A percentile compares a stretch with the other conserved stretches of the same genome.
Conservation (phyloP, 2,888 invertebrate species). For the Drosophila phalerata region DNA sequence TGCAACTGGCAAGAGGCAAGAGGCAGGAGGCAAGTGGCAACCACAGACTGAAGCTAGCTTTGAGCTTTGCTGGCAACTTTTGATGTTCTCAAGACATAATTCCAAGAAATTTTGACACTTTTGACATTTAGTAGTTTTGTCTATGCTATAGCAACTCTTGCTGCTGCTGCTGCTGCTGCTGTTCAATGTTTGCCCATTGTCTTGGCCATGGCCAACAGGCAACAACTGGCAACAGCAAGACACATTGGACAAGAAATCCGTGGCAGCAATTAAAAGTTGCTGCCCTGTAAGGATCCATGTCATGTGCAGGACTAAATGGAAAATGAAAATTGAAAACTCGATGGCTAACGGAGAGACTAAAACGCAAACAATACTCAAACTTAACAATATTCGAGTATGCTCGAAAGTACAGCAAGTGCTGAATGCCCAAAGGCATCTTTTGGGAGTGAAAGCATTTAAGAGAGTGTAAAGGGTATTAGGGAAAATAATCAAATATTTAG, state of each 20-base stretch:
- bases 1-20: conserved; percentile 32
- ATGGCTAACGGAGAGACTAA: conserved; percentile 10
- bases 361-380: conserved; percentile 39
- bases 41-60: conserved; percentile 41
- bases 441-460: conserved; percentile 8
- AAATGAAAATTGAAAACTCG: conserved; percentile 45
- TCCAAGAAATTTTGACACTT: conserved; percentile 79
- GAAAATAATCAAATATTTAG: conserved; percentile 34
- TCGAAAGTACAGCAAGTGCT: conserved; percentile 13
- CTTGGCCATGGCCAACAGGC: conserved; percentile 35
- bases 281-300: conserved; percentile 46
- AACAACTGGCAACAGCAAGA: conserved; percentile 2
- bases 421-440: conserved; percentile 20
- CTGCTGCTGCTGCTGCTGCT: conserved; percentile 3
- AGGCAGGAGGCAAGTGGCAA: conserved; percentile 46
- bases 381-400: conserved; percentile 10
- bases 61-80: conserved; percentile 60
- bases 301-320: conserved; percentile 39
- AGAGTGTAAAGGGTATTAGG: conserved; percentile 8
- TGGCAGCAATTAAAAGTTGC: conserved; percentile 75
- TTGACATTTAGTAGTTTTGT: conserved; percentile 81
- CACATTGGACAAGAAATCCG: conserved; percentile 52
- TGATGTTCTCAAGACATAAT: conserved; percentile 80
- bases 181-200: conserved; percentile 51
- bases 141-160: conserved; percentile 48